A percentile compares a stretch with the other conserved stretches of the same genome.
These are phyloP conservation scores for Apamea epomidion DNA, from an alignment of 2,888 invertebrate species.

Conservation along the genomic window DNA sequence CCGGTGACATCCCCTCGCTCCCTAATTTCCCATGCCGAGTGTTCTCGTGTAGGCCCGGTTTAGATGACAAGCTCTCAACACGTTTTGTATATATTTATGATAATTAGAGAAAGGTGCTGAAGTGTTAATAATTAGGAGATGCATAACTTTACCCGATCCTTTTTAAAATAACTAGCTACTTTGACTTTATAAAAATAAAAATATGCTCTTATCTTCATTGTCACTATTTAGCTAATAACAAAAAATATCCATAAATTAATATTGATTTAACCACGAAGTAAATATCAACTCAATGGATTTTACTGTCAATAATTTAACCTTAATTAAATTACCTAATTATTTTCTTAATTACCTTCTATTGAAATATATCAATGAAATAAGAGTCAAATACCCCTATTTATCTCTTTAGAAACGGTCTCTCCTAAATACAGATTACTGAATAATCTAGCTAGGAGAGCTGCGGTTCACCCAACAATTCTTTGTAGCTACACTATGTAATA, in stretches of 20 bases:
- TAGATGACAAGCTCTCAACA: conserved; percentile 22
- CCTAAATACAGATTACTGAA: too few relatives aligned
- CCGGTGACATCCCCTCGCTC: conserved; percentile 27
- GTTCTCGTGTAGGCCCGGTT: conserved; percentile 14
- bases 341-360: too few relatives aligned
- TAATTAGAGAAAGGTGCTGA: conserved; percentile 2
- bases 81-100: conserved; percentile 24
- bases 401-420: too few relatives aligned
- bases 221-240: neutral
- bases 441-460: too few relatives aligned
- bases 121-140: neutral
- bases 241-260: too few relatives aligned
- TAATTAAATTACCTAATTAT: too few relatives aligned
- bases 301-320: neutral
- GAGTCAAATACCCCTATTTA: too few relatives aligned
- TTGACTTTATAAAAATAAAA: neutral
- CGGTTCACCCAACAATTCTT: too few relatives aligned
- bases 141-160: neutral
- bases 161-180: neutral
- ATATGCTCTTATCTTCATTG: neutral
- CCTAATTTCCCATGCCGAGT: conserved; percentile 58
- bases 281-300: neutral
- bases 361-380: too few relatives aligned
- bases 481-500: too few relatives aligned
- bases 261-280: neutral